phyloP scores from a whole-genome alignment of 2,113 vertebrate genomes.

The Syngnathus scovelli region DNA sequence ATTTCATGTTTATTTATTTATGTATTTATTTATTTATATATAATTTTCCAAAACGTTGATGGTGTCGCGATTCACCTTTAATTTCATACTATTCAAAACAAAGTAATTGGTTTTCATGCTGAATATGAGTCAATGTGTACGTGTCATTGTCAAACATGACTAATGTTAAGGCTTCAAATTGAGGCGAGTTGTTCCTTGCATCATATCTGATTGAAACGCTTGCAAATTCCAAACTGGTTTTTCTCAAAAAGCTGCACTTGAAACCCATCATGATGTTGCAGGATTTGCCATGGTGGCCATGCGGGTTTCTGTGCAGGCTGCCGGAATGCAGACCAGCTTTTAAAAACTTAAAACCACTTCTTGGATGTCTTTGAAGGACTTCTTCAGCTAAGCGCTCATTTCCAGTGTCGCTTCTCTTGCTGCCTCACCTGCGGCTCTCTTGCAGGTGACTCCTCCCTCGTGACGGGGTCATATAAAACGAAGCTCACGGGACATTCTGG shows the following conservation, averaged over 20 bases:
- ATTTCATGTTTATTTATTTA: no score
- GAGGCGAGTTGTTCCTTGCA: neutral
- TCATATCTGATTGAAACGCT: conserved; percentile 22
- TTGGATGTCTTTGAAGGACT: conserved; percentile 21
- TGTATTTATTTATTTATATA: no score
- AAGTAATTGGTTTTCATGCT: no score
- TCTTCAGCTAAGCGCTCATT: no score
- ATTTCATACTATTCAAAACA: no score
- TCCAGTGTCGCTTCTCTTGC: neutral
- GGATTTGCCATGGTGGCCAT: conserved; percentile 48
- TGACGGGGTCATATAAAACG: conserved; percentile 43
- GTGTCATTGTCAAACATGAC: no score
- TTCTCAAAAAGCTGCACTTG: conserved; percentile 13
- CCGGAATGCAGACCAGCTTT: conserved; percentile 38
- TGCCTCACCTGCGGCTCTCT: conserved; percentile 34
- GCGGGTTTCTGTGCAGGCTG: conserved; percentile 45
- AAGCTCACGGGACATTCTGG: conserved; percentile 31
- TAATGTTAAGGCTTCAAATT: no score
- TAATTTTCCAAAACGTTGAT: no score
- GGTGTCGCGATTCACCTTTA: no score
- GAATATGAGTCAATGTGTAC: no score
- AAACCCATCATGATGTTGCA: conserved; percentile 42
- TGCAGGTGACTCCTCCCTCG: conserved; percentile 51
- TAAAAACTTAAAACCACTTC: conserved; percentile 22
- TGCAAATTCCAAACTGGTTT: conserved; percentile 55